Conservation (phyloP, 2,113 vertebrate species). For the Podilymbus podiceps region DNA sequence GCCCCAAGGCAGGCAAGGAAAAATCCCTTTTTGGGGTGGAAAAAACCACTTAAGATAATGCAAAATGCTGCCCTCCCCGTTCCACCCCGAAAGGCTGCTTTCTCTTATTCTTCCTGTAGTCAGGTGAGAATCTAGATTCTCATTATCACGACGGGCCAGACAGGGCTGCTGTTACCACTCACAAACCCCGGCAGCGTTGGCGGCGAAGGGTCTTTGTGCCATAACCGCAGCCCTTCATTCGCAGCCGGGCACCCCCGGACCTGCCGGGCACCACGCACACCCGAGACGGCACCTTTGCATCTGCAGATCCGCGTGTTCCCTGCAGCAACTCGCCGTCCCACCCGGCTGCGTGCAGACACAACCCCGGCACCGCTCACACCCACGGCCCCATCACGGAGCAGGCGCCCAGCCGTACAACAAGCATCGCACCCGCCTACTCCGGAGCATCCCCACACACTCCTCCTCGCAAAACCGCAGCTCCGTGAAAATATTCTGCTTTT, state of each 20-base stretch:
- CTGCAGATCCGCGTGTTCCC: accelerated
- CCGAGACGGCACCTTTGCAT: accelerated
- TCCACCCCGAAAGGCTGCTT: background rate
- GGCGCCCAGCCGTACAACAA: accelerated
- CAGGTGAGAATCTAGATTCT: background rate
- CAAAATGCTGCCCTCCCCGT: background rate
- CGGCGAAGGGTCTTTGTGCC: background rate
- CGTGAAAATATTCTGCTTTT: background rate
- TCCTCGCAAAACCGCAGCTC: background rate
- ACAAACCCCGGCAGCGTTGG: background rate
- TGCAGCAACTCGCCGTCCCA: accelerated
- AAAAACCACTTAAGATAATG: background rate
- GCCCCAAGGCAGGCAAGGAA: too few species aligned
- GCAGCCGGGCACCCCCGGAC: background rate
- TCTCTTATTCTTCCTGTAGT: background rate
- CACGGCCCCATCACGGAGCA: background rate
- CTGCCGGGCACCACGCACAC: accelerated
- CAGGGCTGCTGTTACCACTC: background rate
- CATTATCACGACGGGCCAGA: background rate
- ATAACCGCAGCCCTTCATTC: background rate
- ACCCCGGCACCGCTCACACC: background rate
- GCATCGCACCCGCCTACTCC: background rate
- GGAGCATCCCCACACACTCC: background rate
- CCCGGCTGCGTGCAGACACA: background rate
- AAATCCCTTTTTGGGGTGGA: background rate